These are phyloP conservation scores for Lithophane socia DNA, from an alignment of 2,888 invertebrate species.

Conservation along the genomic window DNA sequence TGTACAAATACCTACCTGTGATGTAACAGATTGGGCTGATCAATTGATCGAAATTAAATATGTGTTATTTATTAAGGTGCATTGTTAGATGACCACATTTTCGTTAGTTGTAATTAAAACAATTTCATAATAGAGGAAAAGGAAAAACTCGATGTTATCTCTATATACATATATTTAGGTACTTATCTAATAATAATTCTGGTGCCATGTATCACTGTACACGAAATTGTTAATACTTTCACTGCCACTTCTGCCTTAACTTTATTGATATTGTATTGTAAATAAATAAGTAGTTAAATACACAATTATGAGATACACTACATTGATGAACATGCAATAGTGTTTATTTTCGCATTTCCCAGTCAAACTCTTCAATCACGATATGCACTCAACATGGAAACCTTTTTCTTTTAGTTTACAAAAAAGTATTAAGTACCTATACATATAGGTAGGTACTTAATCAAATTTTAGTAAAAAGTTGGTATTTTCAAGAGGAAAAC, in stretches of 20 bases:
- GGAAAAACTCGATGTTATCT: conserved; percentile 33
- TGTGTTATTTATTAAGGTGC: conserved; percentile 41
- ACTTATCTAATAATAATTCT: conserved; percentile 55
- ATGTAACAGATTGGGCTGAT: conserved; percentile 15
- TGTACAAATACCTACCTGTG: background rate
- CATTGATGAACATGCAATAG: conserved; percentile 55
- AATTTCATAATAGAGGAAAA: conserved; percentile 29
- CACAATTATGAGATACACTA: conserved; percentile 60
- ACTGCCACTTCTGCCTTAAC: conserved; percentile 57
- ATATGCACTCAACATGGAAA: conserved; percentile 7
- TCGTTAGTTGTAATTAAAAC: conserved; percentile 28
- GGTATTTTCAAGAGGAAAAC: background rate
- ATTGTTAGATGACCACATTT: conserved; percentile 22
- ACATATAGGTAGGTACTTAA: too few species aligned
- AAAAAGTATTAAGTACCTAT: background rate
- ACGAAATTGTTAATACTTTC: conserved; percentile 55
- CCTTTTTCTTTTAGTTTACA: background rate
- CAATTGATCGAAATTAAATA: conserved; percentile 11
- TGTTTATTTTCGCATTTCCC: conserved; percentile 37
- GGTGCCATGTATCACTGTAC: conserved; percentile 72
- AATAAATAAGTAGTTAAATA: conserved; percentile 63
- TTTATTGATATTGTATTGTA: conserved; percentile 61
- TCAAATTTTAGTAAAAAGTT: background rate
- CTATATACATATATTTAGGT: conserved; percentile 19
- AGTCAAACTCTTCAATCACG: conserved; percentile 7